Evolutionary conservation across 2,113 vertebrate species (phyloP).

Genomic region (Chiloscyllium plagiosum): DNA sequence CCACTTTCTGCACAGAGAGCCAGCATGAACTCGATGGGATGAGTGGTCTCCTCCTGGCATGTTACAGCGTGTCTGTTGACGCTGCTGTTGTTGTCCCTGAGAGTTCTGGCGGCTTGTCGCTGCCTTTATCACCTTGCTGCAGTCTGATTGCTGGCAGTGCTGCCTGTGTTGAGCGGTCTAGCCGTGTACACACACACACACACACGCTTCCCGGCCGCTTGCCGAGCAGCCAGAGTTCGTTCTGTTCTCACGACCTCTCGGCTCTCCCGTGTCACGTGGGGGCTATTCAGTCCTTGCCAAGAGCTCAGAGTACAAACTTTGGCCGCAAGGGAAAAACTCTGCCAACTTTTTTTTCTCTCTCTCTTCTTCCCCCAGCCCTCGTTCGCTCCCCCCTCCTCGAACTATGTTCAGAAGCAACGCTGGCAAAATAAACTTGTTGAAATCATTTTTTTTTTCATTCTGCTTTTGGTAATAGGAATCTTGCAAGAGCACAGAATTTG

Average conservation of each 20-base stretch:
- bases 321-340: not conserved
- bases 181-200: not conserved
- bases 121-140: not conserved
- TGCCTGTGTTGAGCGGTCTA: not conserved
- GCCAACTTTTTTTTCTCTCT: slow-evolving; percentile 6
- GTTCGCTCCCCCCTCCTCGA: not conserved
- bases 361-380: not conserved
- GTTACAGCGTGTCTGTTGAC: not conserved
- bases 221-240: slow-evolving; percentile 64
- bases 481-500: not conserved
- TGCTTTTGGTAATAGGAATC: not conserved
- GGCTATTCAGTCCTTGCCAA: slow-evolving; percentile 26
- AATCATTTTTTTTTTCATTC: not conserved
- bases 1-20: no score
- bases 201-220: slow-evolving; percentile 50
- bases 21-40: no score
- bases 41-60: not conserved
- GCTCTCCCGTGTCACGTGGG: slow-evolving; percentile 25
- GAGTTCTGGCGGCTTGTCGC: not conserved
- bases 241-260: slow-evolving; percentile 74
- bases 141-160: not conserved
- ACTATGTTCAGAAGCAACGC: not conserved
- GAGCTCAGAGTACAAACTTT: not conserved
- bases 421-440: not conserved
- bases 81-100: not conserved